Conservation (phyloP, 2,113 vertebrate genomes). For the Protobothrops mucrosquamatus region DNA sequence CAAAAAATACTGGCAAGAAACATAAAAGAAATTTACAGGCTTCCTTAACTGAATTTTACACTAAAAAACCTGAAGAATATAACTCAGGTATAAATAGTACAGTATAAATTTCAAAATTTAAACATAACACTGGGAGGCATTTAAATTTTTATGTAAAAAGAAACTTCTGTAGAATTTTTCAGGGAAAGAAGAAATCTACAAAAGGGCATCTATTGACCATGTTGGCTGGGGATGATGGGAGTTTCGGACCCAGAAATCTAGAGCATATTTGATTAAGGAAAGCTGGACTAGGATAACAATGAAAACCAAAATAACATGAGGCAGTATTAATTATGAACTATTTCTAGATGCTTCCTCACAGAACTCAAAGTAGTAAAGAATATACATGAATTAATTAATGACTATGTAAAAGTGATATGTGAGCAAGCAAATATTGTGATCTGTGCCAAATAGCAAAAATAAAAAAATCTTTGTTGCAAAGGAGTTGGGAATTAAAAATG, state of each 20-base stretch:
- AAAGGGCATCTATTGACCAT: background rate
- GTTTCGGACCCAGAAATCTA: background rate
- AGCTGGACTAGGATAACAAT: background rate
- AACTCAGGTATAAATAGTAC: background rate
- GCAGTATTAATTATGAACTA: background rate
- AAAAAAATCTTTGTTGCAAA: conserved; percentile 19
- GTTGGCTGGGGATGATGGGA: background rate
- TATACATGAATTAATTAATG: conserved; percentile 31
- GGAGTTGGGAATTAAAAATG: background rate
- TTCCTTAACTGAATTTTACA: conserved; percentile 15
- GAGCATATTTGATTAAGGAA: background rate
- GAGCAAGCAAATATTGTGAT: conserved; percentile 15
- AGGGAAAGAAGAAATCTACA: background rate
- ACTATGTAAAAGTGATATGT: conserved; percentile 1
- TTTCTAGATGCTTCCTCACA: background rate
- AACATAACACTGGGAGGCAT: background rate
- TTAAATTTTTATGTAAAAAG: background rate
- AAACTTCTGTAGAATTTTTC: background rate
- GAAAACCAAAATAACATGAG: background rate
- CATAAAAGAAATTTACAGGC: background rate
- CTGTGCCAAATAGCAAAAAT: background rate
- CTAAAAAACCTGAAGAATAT: background rate
- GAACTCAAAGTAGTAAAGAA: conserved; percentile 10
- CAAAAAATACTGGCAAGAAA: background rate
- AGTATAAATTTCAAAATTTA: background rate